Conservation (phyloP, 2,113 vertebrate genomes). For the Felis catus region F.catus_Fca126_mat1.0 CM031414.1:11371001-11371500, state of each 20-base stretch:
- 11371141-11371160: neutral
- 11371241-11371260: neutral
- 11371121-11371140: neutral
- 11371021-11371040: neutral
- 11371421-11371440: neutral
- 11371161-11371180: neutral
- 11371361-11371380: neutral
- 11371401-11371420: neutral
- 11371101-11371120: neutral
- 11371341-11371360: neutral
- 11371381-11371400: neutral
- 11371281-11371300: neutral
- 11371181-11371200: neutral
- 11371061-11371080: neutral
- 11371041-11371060: neutral
- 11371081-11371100: neutral
- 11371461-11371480: neutral
- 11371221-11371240: neutral
- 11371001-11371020: neutral
- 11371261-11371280: neutral
- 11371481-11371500: neutral
- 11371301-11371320: neutral
- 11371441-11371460: neutral
- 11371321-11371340: neutral
- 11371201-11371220: neutral